Percentiles rank a stretch among this genome's conserved stretches.
phyloP scores from a whole-genome alignment of 2,113 vertebrate species.

The Pygoscelis adeliae region DNA sequence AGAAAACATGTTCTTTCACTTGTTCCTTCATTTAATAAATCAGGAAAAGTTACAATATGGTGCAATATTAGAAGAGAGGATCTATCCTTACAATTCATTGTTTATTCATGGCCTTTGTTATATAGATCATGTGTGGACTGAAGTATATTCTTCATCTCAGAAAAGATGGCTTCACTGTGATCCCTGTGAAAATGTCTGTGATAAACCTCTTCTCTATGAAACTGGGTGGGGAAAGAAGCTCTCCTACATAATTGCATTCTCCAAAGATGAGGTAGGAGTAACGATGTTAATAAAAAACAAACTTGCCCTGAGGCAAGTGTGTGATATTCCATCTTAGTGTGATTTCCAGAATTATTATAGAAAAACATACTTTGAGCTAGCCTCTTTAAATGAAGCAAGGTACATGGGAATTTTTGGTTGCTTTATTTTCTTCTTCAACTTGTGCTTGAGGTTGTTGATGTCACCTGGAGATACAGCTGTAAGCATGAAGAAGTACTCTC shows the following conservation, averaged over 20 bases:
- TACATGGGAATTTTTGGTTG: neutral
- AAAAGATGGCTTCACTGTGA: slow-evolving; percentile 96
- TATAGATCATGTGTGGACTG: slow-evolving; percentile 97
- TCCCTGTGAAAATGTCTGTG: slow-evolving; percentile 90
- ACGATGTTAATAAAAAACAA: neutral
- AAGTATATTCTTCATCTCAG: slow-evolving; percentile 89
- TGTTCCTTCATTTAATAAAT: neutral
- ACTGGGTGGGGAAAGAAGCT: slow-evolving; percentile 95
- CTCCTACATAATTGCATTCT: slow-evolving; percentile 92
- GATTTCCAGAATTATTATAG: neutral
- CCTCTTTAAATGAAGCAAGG: neutral
- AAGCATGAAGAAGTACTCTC: slow-evolving; percentile 89
- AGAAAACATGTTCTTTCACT: neutral
- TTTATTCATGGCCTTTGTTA: neutral
- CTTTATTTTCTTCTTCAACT: slow-evolving; percentile 32
- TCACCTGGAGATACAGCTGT: slow-evolving; percentile 96
- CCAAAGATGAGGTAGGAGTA: slow-evolving; percentile 90
- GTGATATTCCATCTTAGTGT: neutral
- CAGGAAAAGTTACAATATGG: neutral
- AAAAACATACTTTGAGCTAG: neutral
- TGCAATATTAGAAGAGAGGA: neutral
- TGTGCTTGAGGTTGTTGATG: slow-evolving; percentile 88
- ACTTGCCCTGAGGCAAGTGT: neutral
- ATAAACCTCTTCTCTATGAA: slow-evolving; percentile 96
- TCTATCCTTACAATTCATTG: neutral